Base-by-base conservation (phyloP, 2,888 invertebrate genomes). In the Noctua fimbriata region DNA sequence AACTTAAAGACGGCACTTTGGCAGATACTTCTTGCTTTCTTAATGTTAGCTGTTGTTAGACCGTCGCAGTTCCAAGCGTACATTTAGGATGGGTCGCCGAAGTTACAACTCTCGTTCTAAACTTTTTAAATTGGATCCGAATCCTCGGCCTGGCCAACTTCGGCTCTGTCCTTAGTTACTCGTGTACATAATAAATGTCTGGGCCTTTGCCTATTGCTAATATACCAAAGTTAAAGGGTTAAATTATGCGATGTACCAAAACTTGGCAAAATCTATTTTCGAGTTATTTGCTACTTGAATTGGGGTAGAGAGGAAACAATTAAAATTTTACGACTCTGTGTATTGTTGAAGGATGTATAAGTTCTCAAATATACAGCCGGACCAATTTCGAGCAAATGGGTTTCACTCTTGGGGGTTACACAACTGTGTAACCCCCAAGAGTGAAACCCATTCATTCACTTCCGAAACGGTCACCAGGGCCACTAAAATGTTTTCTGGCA, bases 101-200 rank as follows among this genome's bases (percentile, higher is more conserved):
- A 93, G 87, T 92, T 90, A 81, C 80, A 86, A 90, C 88, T 86
- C 90, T 90, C 91, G 88, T 88, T 89, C 82, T 85, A 89, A 95
- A 95, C 92, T 95, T 95, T 94, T 93, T 92, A 94, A 94, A 94
- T 95, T 94, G 92, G 94, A 93, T 95, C 87, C 83, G 90, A 92
- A 91, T 91, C 90, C 92, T 89, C 78, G 81, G 78, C 77, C 76
- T 41, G 36, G 69, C 66, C 73, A 81, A 91, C 89, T 93, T 92
- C 6, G 71, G 76, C 76, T 74, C 81, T 76, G 80, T 82, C 87
- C 87, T 84, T 89, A 90, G 87, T 90, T 91, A 90, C 89, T 88
- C 90, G 88, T 90, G 87, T 93, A 92, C 92, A 93, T 94, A 92
- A 93, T 93, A 93, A 94, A 94, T 92, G 89, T 86, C 76, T 79